These are phyloP conservation scores for Ypsolopha sequella DNA, from an alignment of 2,888 invertebrate species.

Conservation along the genomic window DNA sequence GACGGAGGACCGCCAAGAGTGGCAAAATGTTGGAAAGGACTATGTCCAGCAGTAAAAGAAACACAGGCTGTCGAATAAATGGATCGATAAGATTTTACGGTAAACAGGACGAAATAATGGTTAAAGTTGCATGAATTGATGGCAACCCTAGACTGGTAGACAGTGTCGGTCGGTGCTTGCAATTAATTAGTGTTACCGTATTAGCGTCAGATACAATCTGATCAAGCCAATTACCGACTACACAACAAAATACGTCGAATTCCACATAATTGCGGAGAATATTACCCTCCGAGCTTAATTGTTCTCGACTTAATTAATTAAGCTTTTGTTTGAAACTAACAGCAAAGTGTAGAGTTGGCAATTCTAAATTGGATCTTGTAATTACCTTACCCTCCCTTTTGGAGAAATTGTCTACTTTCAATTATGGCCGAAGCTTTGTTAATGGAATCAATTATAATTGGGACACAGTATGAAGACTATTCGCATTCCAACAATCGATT, in stretches of 20 bases:
- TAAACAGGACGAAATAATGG: no score
- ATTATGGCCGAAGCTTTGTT: constrained; percentile 64
- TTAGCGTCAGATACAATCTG: constrained; percentile 62
- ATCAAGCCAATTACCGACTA: constrained; percentile 55
- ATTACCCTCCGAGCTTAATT: constrained; percentile 69
- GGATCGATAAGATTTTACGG: no score
- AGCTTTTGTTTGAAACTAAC: constrained; percentile 72
- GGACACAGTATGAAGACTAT: constrained; percentile 48
- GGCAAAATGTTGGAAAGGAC: no score
- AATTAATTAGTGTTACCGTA: constrained; percentile 60
- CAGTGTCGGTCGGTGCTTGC: constrained; percentile 19
- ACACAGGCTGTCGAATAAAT: no score
- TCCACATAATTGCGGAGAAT: constrained; percentile 68
- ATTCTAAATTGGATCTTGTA: constrained; percentile 72
- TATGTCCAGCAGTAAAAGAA: no score
- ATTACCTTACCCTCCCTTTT: constrained; percentile 67
- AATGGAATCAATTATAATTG: constrained; percentile 66
- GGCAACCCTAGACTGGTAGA: no score
- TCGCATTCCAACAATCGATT: constrained; percentile 25
- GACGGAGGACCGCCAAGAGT: no score
- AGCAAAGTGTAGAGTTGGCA: constrained; percentile 71
- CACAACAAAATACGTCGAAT: constrained; percentile 66
- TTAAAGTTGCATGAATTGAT: no score
- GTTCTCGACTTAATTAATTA: constrained; percentile 72
- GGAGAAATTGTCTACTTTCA: constrained; percentile 66